Evolutionary conservation across 2,888 invertebrate genomes (phyloP), one percentile per base, ranked within the genome.

Genomic region (Idaea aversata): DNA sequence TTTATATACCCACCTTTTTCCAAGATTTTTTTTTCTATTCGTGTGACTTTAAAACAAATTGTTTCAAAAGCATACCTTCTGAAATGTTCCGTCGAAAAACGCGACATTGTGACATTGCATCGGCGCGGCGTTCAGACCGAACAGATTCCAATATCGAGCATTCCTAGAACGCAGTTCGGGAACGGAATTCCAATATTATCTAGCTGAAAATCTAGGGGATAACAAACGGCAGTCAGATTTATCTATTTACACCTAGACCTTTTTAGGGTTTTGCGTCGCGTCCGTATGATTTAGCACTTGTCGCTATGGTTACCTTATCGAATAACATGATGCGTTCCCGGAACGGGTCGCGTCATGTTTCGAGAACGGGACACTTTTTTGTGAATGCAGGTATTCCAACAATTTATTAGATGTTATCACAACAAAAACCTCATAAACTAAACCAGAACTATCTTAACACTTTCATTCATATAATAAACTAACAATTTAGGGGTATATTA

Each of bases 131-230:
- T 78, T 75, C 60, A 63, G 16, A 7, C 73, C 76, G 66, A 70
- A 67, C 71, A 75, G 77, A 85, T 84, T 82, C 83, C 84, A 84
- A 84, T 84, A 84, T 76, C 76, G 77, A 73, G 76, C 77, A 86
- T 87, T 84, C 82, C 81, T 34, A 75, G 76, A 77, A 76, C 74
- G 77, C 74, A 72, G 74, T 70, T 71, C 68, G 68, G 72, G 76
- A 70, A 70, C 66, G 80, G 78, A 82, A 81, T 82, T 70, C 72
- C 74, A 69, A 78, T 80, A 80, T 78, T 75, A 77, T 73, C 72
- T 70, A 34, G 62, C 63, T 63, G 63, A 67, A 70, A 70, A 71
- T 62, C 64, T 67, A 36, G 62, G 64, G 72, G 70, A 70, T 72
- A 68, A 63, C 59, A 68, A 61, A 67, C 25, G 69, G 59, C 65